Evolutionary conservation across 2,888 invertebrate genomes (phyloP).

Genomic region (Amblyjoppa fuscipennis): DNA sequence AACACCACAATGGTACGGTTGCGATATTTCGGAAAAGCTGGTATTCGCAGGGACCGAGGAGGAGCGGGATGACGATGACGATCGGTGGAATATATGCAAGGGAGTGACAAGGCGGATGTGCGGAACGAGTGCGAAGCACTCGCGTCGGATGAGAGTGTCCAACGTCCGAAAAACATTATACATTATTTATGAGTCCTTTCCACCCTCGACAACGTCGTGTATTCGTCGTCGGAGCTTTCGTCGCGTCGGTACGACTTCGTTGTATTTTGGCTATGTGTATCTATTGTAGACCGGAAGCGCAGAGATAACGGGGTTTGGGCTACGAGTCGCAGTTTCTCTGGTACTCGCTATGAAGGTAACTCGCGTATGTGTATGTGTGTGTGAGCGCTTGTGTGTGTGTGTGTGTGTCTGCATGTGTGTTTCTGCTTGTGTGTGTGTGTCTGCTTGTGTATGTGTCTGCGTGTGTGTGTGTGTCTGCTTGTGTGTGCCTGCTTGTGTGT

Average conservation of each 20-base stretch:
- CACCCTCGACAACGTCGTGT: constrained; percentile 51
- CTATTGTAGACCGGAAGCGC: constrained; percentile 32
- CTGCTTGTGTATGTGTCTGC: constrained; percentile 6
- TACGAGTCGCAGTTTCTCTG: constrained; percentile 75
- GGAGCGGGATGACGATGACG: constrained; percentile 19
- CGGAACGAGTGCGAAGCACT: constrained; percentile 12
- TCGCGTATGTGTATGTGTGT: background rate
- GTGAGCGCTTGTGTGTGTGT: background rate
- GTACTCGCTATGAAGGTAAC: constrained; percentile 20
- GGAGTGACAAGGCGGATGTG: constrained; percentile 43
- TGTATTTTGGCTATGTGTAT: constrained; percentile 19
- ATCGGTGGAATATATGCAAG: constrained; percentile 29
- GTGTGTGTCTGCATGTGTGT: constrained; percentile 14
- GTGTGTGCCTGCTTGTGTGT: constrained; percentile 25
- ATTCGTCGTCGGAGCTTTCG: constrained; percentile 19
- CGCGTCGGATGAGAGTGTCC: constrained; percentile 57
- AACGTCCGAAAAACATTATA: constrained; percentile 84
- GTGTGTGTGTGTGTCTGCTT: constrained; percentile 1
- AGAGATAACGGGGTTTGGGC: constrained; percentile 38
- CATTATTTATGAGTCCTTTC: constrained; percentile 80
- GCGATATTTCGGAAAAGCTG: background rate
- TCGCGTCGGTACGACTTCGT: background rate
- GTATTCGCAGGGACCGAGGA: background rate
- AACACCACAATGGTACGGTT: background rate
- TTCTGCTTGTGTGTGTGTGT: background rate